Percentiles rank a stretch among this genome's conserved stretches.
phyloP scores from a whole-genome alignment of 1,140 invertebrate genomes.

The Pseudomyrmex concolor region DNA sequence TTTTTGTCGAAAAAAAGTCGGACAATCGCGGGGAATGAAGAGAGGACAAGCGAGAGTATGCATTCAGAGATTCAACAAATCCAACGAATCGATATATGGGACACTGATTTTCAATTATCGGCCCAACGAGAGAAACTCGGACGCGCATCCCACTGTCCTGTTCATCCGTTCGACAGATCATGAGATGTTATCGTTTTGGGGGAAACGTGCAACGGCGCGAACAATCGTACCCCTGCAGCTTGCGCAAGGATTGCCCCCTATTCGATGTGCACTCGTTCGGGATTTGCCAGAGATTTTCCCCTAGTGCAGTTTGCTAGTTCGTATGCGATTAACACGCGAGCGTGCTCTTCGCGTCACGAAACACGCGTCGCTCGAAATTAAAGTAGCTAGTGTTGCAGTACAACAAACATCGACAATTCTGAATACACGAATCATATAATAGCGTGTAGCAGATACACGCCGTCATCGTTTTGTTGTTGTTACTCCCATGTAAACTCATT shows the following conservation, averaged over 20 bases:
- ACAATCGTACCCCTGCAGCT: conserved; percentile 63
- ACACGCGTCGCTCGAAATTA: conserved; percentile 53
- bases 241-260: conserved; percentile 18
- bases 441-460: not conserved
- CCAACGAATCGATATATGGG: conserved; percentile 81
- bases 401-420: not conserved
- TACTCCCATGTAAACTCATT: not conserved
- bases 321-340: conserved; percentile 45
- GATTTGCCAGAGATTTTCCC: conserved; percentile 65
- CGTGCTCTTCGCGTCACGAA: conserved; percentile 40
- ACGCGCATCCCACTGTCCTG: conserved; percentile 67
- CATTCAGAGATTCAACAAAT: conserved; percentile 62
- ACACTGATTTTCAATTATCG: conserved; percentile 85
- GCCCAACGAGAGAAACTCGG: conserved; percentile 67
- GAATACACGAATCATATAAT: conserved; percentile 41
- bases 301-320: conserved; percentile 46
- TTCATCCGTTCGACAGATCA: conserved; percentile 80
- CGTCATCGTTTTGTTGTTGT: not conserved
- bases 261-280: conserved; percentile 23
- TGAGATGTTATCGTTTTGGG: conserved; percentile 82
- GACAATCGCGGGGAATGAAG: not conserved
- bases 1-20: conserved; percentile 14
- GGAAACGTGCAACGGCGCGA: conserved; percentile 51
- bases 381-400: conserved; percentile 38
- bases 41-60: conserved; percentile 31